Conservation (phyloP, 2,888 invertebrate species). For the Tetanocera ferruginea region DNA sequence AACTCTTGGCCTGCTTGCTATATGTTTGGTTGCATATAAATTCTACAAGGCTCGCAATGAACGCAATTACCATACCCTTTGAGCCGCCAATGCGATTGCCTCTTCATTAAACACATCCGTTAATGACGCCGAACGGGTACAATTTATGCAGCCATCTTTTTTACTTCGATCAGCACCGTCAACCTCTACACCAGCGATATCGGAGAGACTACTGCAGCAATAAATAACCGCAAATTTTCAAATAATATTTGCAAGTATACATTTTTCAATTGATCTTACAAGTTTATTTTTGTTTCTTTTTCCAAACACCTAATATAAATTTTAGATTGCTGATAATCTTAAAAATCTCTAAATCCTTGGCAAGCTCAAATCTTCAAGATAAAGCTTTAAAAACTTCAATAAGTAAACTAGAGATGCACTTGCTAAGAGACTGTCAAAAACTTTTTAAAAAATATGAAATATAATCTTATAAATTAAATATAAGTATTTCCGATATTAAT, state of each 20-base stretch:
- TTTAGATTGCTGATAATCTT: not conserved
- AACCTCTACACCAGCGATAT: slow-evolving; percentile 49
- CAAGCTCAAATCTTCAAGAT: too few relatives aligned
- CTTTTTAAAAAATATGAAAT: too few relatives aligned
- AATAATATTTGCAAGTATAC: slow-evolving; percentile 1
- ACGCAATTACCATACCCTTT: slow-evolving; percentile 90
- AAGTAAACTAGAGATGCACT: not conserved
- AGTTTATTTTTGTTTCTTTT: not conserved
- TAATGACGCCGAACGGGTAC: slow-evolving; percentile 62
- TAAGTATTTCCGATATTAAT: too few relatives aligned
- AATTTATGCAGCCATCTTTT: slow-evolving; percentile 64
- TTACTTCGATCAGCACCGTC: slow-evolving; percentile 58
- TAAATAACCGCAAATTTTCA: slow-evolving; percentile 6
- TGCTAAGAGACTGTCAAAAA: not conserved
- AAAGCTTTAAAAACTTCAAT: not conserved
- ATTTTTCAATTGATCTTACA: not conserved
- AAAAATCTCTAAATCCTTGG: too few relatives aligned
- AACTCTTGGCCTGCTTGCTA: slow-evolving; percentile 82
- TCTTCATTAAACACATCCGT: slow-evolving; percentile 65
- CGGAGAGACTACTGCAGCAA: slow-evolving; percentile 14
- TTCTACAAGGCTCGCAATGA: slow-evolving; percentile 89
- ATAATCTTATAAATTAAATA: too few relatives aligned
- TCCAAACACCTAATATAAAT: not conserved
- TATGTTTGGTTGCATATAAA: slow-evolving; percentile 86
- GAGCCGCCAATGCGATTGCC: slow-evolving; percentile 71